Percentiles rank a stretch among this genome's conserved stretches.
Evolutionary conservation across 1,140 invertebrate species (phyloP).

Genomic region (Pararge aegeria): DNA sequence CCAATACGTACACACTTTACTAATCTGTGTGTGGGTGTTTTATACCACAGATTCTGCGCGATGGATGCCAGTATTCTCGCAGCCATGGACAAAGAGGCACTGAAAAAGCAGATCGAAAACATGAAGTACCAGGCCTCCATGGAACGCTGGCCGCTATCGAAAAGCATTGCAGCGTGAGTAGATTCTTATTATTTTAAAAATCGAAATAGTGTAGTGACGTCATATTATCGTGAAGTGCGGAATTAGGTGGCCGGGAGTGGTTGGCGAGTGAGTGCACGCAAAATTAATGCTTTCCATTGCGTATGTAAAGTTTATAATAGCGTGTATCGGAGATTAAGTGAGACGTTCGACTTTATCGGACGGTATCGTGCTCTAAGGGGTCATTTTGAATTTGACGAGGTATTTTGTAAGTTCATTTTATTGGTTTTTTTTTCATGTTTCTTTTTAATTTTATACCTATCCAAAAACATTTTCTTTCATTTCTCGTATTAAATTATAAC

Average conservation of each 20-base stretch:
- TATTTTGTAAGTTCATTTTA: slow-evolving; percentile 25
- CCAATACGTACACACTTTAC: slow-evolving; percentile 37
- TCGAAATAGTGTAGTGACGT: slow-evolving; percentile 49
- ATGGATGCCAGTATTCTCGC: slow-evolving; percentile 95
- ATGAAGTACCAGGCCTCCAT: slow-evolving; percentile 97
- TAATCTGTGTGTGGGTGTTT: slow-evolving; percentile 68
- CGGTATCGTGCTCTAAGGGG: slow-evolving; percentile 30
- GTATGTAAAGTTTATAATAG: slow-evolving; percentile 49
- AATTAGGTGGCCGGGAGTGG: slow-evolving; percentile 59
- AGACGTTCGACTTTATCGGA: slow-evolving; percentile 43
- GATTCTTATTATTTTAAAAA: slow-evolving; percentile 49
- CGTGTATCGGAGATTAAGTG: slow-evolving; percentile 25
- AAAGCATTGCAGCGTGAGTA: slow-evolving; percentile 97
- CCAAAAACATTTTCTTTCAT: background rate
- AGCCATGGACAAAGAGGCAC: slow-evolving; percentile 97
- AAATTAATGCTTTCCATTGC: slow-evolving; percentile 47
- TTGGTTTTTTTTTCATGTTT: background rate
- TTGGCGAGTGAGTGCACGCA: slow-evolving; percentile 43
- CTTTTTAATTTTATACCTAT: background rate
- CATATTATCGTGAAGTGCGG: slow-evolving; percentile 53
- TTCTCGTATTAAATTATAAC: no score
- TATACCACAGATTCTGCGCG: slow-evolving; percentile 80
- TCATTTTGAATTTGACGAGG: slow-evolving; percentile 36
- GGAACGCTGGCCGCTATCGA: slow-evolving; percentile 96
- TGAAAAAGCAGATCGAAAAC: slow-evolving; percentile 98